Evolutionary conservation across 2,888 invertebrate genomes (phyloP).

Genomic region (Phytoseiulus persimilis): DNA sequence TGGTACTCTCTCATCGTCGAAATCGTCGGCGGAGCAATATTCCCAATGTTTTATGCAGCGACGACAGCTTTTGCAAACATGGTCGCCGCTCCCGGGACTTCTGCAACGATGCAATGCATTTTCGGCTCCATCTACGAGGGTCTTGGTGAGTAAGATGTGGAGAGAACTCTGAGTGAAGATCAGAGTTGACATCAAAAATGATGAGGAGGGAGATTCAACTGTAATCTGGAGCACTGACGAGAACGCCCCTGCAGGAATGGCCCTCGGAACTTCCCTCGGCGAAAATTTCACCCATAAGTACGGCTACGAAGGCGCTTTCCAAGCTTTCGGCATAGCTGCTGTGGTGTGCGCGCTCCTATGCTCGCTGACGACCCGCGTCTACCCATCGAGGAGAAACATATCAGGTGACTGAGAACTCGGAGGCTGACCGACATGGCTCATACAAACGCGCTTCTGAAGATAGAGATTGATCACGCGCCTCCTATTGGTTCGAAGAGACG

Average conservation of each 20-base stretch:
- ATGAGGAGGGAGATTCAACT: too few species aligned
- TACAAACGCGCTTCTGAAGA: too few species aligned
- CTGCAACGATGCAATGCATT: slow-evolving; percentile 26
- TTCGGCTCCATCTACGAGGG: slow-evolving; percentile 22
- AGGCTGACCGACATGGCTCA: neutral
- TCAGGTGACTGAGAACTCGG: neutral
- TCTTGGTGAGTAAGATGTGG: neutral
- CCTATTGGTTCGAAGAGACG: too few species aligned
- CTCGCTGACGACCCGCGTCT: neutral
- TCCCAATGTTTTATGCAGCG: slow-evolving; percentile 8
- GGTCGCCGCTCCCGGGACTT: neutral
- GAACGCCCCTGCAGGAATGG: neutral
- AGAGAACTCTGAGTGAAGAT: too few species aligned
- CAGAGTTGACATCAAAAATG: too few species aligned
- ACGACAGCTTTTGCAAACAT: slow-evolving; percentile 12
- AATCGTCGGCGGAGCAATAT: slow-evolving; percentile 13
- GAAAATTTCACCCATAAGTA: neutral
- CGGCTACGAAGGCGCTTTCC: neutral
- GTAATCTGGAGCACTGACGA: neutral
- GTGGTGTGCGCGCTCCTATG: slow-evolving; percentile 9
- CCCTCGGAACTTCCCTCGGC: neutral
- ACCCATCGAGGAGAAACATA: neutral
- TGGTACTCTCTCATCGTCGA: neutral
- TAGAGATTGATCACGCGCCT: too few species aligned
- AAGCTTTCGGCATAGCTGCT: neutral